phyloP scores from a whole-genome alignment of 2,888 invertebrate species.

The Dromius quadrimaculatus region DNA sequence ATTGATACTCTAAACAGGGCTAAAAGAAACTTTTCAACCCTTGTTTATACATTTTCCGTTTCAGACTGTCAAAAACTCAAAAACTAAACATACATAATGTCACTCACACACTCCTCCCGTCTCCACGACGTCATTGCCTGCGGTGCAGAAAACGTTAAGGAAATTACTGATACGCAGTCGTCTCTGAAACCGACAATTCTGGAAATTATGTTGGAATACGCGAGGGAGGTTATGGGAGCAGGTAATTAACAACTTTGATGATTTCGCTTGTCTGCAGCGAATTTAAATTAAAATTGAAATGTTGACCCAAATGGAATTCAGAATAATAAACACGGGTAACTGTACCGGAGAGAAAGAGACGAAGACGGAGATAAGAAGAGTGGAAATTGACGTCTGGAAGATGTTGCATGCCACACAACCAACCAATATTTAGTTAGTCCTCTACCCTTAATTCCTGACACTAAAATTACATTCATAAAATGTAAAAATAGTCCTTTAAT shows the following conservation, averaged over 20 bases:
- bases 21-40: too few relatives aligned
- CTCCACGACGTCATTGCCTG: not conserved
- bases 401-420: too few relatives aligned
- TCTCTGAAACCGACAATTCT: conserved; percentile 66
- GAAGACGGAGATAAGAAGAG: too few relatives aligned
- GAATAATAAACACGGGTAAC: conserved; percentile 59
- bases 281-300: conserved; percentile 65
- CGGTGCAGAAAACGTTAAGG: conserved; percentile 55
- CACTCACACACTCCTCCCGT: too few relatives aligned
- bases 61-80: not conserved
- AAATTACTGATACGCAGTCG: conserved; percentile 63
- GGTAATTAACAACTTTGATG: conserved; percentile 68
- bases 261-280: conserved; percentile 63
- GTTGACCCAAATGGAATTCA: conserved; percentile 61
- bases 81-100: not conserved
- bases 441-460: too few relatives aligned
- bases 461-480: too few relatives aligned
- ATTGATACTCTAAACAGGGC: not conserved
- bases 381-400: too few relatives aligned
- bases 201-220: conserved; percentile 65
- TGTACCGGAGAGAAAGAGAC: too few relatives aligned
- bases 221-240: conserved; percentile 66
- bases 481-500: too few relatives aligned
- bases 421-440: too few relatives aligned
- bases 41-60: not conserved